Evolutionary conservation across 2,113 vertebrate species (phyloP).

Genomic region (Danionella cerebrum): DNA sequence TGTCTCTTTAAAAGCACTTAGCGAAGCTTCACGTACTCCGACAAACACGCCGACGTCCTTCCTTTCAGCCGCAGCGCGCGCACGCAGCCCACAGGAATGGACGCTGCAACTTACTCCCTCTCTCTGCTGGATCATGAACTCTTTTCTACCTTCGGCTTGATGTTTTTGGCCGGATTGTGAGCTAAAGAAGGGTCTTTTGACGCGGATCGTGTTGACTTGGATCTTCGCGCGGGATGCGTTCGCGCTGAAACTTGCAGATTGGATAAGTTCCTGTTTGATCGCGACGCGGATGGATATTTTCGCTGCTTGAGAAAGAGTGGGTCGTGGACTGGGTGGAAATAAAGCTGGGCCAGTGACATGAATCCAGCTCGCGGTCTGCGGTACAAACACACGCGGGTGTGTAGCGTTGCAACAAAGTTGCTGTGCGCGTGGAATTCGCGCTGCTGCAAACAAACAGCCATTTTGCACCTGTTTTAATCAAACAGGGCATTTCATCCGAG

Average conservation of each 20-base stretch:
- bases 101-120: slow-evolving; percentile 59
- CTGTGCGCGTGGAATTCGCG: slow-evolving; percentile 52
- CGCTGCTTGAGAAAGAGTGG: slow-evolving; percentile 45
- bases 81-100: slow-evolving; percentile 47
- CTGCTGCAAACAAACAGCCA: slow-evolving; percentile 41
- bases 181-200: slow-evolving; percentile 47
- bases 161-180: slow-evolving; percentile 49
- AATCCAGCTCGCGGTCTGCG: slow-evolving; percentile 57
- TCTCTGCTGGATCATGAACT: slow-evolving; percentile 52
- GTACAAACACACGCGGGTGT: slow-evolving; percentile 45
- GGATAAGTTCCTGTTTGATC: slow-evolving; percentile 36
- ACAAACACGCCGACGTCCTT: slow-evolving; percentile 55
- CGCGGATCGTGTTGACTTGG: slow-evolving; percentile 41
- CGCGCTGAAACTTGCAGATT: slow-evolving; percentile 45
- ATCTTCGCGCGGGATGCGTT: slow-evolving; percentile 36
- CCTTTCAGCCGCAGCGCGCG: slow-evolving; percentile 52
- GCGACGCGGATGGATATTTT: slow-evolving; percentile 39
- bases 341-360: slow-evolving; percentile 61
- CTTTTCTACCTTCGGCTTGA: slow-evolving; percentile 42
- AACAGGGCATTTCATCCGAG: slow-evolving; percentile 50
- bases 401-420: slow-evolving; percentile 69
- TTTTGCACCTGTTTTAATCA: slow-evolving; percentile 62
- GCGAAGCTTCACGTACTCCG: slow-evolving; percentile 62
- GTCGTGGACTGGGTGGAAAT: slow-evolving; percentile 62
- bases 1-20: slow-evolving; percentile 74